Conservation (phyloP, 2,113 vertebrate species). For the Tapirus terrestris region DNA sequence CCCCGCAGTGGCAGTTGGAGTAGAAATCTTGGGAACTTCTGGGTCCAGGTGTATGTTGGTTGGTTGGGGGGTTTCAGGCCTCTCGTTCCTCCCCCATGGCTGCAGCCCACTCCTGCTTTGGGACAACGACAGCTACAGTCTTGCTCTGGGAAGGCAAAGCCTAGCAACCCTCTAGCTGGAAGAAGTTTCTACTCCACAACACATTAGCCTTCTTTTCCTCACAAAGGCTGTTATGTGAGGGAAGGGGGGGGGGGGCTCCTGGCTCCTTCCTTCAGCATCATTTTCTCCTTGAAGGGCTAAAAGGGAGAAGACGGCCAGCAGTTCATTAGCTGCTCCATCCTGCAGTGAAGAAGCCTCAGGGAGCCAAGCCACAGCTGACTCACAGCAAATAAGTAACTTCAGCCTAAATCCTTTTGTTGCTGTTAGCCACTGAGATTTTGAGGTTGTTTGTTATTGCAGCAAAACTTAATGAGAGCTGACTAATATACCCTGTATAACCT, state of each 20-base stretch:
- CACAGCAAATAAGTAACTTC: background rate
- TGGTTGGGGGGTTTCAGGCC: too few species aligned
- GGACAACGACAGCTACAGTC: background rate
- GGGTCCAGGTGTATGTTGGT: background rate
- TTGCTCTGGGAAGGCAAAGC: background rate
- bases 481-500: background rate
- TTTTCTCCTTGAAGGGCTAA: background rate
- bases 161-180: background rate
- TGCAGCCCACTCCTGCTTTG: background rate
- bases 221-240: background rate
- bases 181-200: background rate
- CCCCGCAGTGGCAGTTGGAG: background rate
- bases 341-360: background rate
- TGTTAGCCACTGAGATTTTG: background rate
- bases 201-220: background rate
- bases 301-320: background rate
- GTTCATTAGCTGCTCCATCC: background rate
- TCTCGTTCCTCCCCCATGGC: rapidly evolving
- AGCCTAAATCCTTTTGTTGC: background rate
- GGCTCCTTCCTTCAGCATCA: background rate
- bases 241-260: background rate
- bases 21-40: background rate
- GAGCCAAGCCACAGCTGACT: background rate
- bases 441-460: background rate
- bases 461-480: constrained; percentile 34